Percentiles rank a stretch among this genome's conserved stretches.
Evolutionary conservation across 1,140 invertebrate genomes (phyloP).

Genomic region (Hypsibius dujardini): DNA sequence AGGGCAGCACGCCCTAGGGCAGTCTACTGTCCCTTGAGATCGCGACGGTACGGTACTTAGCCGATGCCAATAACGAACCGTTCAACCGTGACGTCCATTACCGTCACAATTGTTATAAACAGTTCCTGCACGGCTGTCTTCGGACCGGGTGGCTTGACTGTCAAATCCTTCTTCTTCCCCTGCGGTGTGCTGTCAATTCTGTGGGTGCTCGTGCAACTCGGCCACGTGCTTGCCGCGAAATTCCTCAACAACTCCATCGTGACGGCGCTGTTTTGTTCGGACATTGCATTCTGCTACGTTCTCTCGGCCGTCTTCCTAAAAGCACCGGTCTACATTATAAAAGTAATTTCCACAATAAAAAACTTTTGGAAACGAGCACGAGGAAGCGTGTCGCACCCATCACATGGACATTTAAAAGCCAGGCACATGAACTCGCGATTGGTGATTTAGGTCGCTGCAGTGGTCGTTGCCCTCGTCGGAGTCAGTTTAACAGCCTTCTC

Average conservation of each 20-base stretch:
- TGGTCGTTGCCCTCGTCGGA: neutral
- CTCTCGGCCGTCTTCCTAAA: neutral
- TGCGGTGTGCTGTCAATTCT: neutral
- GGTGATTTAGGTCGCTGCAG: neutral
- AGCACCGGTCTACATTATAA: neutral
- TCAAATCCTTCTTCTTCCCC: neutral
- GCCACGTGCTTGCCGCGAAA: neutral
- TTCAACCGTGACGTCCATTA: too few species aligned
- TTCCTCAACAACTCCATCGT: conserved; percentile 15
- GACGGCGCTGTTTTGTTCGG: neutral
- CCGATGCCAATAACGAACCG: too few species aligned
- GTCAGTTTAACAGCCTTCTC: neutral
- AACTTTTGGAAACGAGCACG: neutral
- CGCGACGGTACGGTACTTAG: too few species aligned
- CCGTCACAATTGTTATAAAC: too few species aligned
- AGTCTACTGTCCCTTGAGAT: too few species aligned
- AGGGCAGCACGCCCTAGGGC: too few species aligned
- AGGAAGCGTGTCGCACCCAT: too few species aligned
- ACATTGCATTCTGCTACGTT: conserved; percentile 1
- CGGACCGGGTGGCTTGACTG: neutral
- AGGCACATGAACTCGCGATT: neutral
- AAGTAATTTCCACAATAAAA: neutral
- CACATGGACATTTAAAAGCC: too few species aligned
- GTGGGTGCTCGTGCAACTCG: neutral
- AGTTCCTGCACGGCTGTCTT: neutral